Percentiles rank a stretch among this genome's conserved stretches.
phyloP scores from a whole-genome alignment of 2,797 vertebrate species.

The Sebastes steindachneri region DNA sequence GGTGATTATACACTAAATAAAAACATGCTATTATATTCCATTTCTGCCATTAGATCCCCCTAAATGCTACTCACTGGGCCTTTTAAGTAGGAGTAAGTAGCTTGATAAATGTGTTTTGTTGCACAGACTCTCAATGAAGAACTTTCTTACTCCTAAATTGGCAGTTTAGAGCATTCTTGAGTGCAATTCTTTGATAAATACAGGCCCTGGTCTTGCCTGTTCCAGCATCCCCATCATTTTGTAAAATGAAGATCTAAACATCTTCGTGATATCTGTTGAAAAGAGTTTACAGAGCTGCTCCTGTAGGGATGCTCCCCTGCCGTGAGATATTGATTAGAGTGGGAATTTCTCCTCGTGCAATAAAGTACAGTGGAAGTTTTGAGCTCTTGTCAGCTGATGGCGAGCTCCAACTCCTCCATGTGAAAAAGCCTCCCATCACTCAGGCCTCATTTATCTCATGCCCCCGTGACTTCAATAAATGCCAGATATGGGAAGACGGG shows the following conservation, averaged over 20 bases:
- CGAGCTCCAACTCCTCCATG: slow-evolving; percentile 11
- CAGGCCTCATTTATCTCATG: slow-evolving; percentile 50
- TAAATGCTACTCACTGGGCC: neutral
- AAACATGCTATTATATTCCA: neutral
- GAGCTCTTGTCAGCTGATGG: slow-evolving; percentile 8
- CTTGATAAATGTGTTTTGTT: neutral
- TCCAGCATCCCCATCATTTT: neutral
- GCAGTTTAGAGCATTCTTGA: neutral
- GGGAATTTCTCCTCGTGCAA: slow-evolving; percentile 14
- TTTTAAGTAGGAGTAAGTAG: neutral
- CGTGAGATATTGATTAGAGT: slow-evolving; percentile 37
- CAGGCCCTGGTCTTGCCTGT: neutral
- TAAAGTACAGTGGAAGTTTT: slow-evolving; percentile 4
- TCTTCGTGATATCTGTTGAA: neutral
- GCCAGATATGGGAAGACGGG: slow-evolving; percentile 31
- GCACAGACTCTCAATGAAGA: neutral
- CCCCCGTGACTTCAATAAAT: slow-evolving; percentile 48
- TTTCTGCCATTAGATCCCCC: neutral
- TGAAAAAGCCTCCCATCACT: slow-evolving; percentile 55
- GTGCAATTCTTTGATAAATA: neutral
- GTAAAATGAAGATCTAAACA: slow-evolving; percentile 3
- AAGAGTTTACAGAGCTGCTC: slow-evolving; percentile 16
- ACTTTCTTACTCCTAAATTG: neutral
- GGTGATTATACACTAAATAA: too few species aligned
- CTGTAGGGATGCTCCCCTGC: neutral